Evolutionary conservation across 2,113 vertebrate species (phyloP).

Genomic region (Elephantulus edwardii): DNA sequence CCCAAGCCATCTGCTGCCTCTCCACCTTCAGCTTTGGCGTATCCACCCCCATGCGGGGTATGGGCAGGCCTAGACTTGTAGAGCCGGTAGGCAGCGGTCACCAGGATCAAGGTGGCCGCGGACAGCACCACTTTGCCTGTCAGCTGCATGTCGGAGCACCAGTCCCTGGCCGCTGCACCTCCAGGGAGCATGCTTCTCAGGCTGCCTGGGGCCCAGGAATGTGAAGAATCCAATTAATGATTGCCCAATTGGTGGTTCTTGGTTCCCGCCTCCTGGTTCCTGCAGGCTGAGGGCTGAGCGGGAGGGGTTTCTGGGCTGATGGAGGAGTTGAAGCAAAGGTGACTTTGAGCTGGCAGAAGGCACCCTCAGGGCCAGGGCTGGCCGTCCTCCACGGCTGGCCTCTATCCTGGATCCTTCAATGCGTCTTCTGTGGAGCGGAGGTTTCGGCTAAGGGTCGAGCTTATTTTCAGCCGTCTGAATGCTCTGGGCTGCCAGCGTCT

Average conservation of each 20-base stretch:
- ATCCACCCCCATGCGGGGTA: accelerated
- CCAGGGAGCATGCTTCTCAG: conserved; percentile 72
- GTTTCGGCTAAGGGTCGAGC: not conserved
- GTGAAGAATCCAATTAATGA: conserved; percentile 83
- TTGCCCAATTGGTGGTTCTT: conserved; percentile 73
- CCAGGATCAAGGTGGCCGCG: conserved; percentile 85
- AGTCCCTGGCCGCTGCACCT: conserved; percentile 77
- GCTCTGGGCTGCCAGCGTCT: not conserved
- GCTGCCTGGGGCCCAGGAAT: conserved; percentile 68
- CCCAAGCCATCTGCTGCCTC: not conserved
- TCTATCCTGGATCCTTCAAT: not conserved
- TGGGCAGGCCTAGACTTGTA: conserved; percentile 84
- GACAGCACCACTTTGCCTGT: conserved; percentile 89
- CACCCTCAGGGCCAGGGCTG: not conserved
- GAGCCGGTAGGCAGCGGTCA: conserved; percentile 88
- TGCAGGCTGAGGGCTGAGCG: conserved; percentile 62
- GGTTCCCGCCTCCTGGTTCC: conserved; percentile 58
- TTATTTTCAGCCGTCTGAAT: not conserved
- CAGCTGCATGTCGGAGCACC: conserved; percentile 91
- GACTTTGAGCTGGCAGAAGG: conserved; percentile 71
- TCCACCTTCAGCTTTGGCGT: accelerated
- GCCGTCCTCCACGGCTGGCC: not conserved
- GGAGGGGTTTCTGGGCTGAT: conserved; percentile 56
- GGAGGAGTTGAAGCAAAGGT: conserved; percentile 75
- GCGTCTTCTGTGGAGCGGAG: conserved; percentile 13